Evolutionary conservation across 2,888 invertebrate species (phyloP), one percentile per base, ranked within the genome.

Genomic region (Ennomos quercinarius): DNA sequence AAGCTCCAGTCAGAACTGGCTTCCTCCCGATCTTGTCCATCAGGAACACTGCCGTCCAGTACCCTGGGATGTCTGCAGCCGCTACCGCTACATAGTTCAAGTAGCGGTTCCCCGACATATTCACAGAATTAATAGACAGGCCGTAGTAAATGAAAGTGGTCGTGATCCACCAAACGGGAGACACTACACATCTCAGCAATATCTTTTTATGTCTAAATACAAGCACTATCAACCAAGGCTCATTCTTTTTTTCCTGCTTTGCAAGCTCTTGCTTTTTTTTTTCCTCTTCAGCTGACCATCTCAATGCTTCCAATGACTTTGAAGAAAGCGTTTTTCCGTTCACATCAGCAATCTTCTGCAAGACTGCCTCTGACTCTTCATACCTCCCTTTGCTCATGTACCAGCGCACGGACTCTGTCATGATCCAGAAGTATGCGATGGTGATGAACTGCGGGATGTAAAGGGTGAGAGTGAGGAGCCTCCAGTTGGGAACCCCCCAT

Each of bases 331-430:
- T 53, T 37, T 66, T 86, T 9, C 91, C 92, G 65, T 96, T 96
- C 0, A 94, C 84, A 66, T 83, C 86, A 0, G 96, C 95, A 4
- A 95, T 94, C 61, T 90, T 93, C 43, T 92, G 91, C 9, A 96
- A 84, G 2, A 95, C 93, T 12, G 80, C 82, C 68, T 95, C 94
- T 0, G 96, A 95, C 65, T 95, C 94, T 11, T 94, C 93, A 61
- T 93, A 93, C 57, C 94, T 93, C 0, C 95, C 94, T 74, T 95
- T 95, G 54, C 95, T 95, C 68, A 96, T 86, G 50, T 96, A 93
- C 97, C 97, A 97, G 62, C 97, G 93, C 1, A 96, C 93, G 10
- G 96, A 96, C 83, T 96, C 96, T 0, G 95, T 94, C 62, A 95
- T 85, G 9, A 95, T 73, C 94, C 95, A 95, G 67, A 94, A 94